These are phyloP conservation scores for Xanthorhoe designata DNA, from an alignment of 2,888 invertebrate species.

Conservation along the genomic window DNA sequence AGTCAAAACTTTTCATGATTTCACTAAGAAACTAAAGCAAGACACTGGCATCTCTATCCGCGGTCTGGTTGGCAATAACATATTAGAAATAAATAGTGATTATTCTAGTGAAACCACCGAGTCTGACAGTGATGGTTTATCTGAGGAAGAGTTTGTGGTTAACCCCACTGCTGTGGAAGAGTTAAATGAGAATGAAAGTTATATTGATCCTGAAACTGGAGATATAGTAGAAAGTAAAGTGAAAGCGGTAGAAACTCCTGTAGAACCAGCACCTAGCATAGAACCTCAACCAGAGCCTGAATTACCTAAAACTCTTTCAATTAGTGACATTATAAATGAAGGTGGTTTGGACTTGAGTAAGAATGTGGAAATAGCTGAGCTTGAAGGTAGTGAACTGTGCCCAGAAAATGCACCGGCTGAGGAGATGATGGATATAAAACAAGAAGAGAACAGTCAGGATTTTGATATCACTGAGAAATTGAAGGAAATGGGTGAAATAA, in stretches of 20 bases:
- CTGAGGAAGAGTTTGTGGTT: slow-evolving; percentile 80
- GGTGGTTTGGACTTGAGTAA: slow-evolving; percentile 78
- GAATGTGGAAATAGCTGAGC: slow-evolving; percentile 81
- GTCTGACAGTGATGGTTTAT: slow-evolving; percentile 80
- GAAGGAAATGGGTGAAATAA: slow-evolving; percentile 87
- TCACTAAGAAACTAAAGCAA: slow-evolving; percentile 82
- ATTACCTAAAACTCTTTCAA: slow-evolving; percentile 77
- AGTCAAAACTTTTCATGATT: slow-evolving; percentile 80
- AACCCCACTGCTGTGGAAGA: slow-evolving; percentile 79
- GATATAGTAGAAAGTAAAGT: slow-evolving; percentile 71
- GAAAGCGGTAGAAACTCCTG: slow-evolving; percentile 37
- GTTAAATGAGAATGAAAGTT: slow-evolving; percentile 79
- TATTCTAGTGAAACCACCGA: slow-evolving; percentile 77
- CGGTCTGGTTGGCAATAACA: slow-evolving; percentile 79
- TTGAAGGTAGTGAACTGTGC: slow-evolving; percentile 77
- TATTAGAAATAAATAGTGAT: slow-evolving; percentile 78
- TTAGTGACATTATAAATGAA: slow-evolving; percentile 80
- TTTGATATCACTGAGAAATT: slow-evolving; percentile 87
- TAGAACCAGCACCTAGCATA: slow-evolving; percentile 38
- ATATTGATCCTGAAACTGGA: slow-evolving; percentile 82
- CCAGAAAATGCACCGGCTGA: slow-evolving; percentile 70
- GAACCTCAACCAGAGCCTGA: slow-evolving; percentile 40
- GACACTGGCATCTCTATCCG: slow-evolving; percentile 82
- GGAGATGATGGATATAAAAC: slow-evolving; percentile 72
- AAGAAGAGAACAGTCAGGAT: slow-evolving; percentile 79